Evolutionary conservation across 2,797 vertebrate genomes (phyloP).

Genomic region (Anguilla marmorata): DNA sequence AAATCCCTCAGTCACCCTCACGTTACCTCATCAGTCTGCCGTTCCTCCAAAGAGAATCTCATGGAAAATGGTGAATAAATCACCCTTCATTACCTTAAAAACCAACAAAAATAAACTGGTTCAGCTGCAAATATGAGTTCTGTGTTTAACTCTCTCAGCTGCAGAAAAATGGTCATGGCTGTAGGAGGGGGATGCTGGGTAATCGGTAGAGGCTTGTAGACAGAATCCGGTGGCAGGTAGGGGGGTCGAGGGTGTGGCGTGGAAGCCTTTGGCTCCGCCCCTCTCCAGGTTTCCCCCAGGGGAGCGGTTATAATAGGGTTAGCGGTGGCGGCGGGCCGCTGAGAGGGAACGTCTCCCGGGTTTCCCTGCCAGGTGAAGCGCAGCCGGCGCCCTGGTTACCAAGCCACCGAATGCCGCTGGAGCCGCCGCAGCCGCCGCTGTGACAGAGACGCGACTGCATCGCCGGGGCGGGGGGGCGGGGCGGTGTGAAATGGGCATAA

Average conservation of each 20-base stretch:
- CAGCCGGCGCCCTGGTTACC: background rate
- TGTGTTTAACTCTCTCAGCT: no score
- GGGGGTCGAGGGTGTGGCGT: no score
- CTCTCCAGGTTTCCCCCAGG: no score
- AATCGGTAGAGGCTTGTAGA: no score
- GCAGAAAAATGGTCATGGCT: no score
- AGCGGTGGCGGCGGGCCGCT: background rate
- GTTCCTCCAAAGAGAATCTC: constrained; percentile 49
- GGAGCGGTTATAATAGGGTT: no score
- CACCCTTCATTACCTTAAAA: background rate
- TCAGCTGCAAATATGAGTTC: constrained; percentile 66
- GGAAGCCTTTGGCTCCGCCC: background rate
- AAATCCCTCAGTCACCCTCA: constrained; percentile 52
- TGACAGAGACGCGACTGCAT: no score
- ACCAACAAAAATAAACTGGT: background rate
- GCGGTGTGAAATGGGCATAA: background rate
- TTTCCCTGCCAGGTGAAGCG: background rate
- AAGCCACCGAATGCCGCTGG: no score
- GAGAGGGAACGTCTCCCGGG: background rate
- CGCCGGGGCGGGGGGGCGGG: no score
- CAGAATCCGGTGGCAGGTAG: no score
- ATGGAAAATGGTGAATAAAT: constrained; percentile 39
- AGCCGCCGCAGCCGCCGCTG: background rate
- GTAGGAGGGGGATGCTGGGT: background rate
- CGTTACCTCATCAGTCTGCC: constrained; percentile 32